Evolutionary conservation across 2,888 invertebrate species (phyloP).

Genomic region (Alcis repandata): DNA sequence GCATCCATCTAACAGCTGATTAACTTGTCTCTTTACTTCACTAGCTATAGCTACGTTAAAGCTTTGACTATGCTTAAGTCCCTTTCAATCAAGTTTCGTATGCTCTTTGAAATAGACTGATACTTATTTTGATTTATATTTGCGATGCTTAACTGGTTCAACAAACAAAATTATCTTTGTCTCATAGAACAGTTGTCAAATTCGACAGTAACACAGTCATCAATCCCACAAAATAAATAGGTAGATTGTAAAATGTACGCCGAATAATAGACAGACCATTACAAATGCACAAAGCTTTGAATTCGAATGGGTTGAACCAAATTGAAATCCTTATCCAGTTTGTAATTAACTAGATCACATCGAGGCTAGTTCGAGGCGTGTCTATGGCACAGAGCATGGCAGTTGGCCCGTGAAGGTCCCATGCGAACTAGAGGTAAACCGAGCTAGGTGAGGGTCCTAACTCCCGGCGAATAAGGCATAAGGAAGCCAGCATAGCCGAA

Average conservation of each 20-base stretch:
- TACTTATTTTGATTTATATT: background rate
- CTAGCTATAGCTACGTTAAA: background rate
- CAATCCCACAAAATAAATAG: background rate
- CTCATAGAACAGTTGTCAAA: background rate
- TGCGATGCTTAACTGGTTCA: background rate
- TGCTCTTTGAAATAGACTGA: too few relatives aligned
- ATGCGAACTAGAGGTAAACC: slow-evolving; percentile 14
- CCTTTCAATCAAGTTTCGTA: background rate
- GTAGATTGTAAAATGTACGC: background rate
- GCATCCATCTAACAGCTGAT: slow-evolving; percentile 15
- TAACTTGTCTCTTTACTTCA: background rate
- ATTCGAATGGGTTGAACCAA: slow-evolving; percentile 4
- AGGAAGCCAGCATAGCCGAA: slow-evolving; percentile 26
- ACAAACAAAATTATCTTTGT: background rate
- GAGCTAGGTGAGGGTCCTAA: slow-evolving; percentile 40
- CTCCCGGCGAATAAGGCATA: slow-evolving; percentile 21
- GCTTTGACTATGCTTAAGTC: background rate
- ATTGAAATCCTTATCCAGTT: slow-evolving; percentile 15
- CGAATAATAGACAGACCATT: slow-evolving; percentile 3
- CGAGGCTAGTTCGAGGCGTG: slow-evolving; percentile 42
- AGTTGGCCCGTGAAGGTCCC: slow-evolving; percentile 22
- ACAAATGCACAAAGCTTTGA: slow-evolving; percentile 1
- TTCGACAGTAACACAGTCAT: background rate
- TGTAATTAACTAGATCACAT: slow-evolving; percentile 28
- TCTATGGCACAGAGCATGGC: slow-evolving; percentile 34